These are phyloP conservation scores for Morus bassanus DNA, from an alignment of 2,797 vertebrate species.

Conservation along the genomic window DNA sequence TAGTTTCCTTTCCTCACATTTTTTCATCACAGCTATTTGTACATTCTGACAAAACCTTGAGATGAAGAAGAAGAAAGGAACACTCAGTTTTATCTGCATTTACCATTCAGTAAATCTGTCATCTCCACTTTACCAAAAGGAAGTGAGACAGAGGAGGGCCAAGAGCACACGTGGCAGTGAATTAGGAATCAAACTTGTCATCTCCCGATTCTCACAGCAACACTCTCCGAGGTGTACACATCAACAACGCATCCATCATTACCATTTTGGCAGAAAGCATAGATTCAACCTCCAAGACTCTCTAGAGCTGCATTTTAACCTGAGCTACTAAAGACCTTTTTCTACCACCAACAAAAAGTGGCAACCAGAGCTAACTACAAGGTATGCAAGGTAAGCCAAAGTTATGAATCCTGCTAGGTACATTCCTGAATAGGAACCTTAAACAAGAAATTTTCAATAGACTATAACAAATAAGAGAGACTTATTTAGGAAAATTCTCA, in stretches of 20 bases:
- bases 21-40: conserved; percentile 23
- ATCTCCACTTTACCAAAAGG: neutral
- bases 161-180: neutral
- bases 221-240: neutral
- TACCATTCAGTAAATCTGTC: conserved; percentile 28
- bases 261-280: neutral
- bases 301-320: neutral
- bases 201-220: neutral
- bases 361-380: neutral
- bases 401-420: neutral
- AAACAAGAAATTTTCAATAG: neutral
- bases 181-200: neutral
- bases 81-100: neutral
- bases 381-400: neutral
- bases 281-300: neutral
- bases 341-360: neutral
- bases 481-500: neutral
- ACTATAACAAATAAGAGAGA: neutral
- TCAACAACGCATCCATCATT: neutral
- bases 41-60: conserved; percentile 9
- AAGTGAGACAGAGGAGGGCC: neutral
- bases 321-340: neutral
- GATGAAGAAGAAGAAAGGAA: neutral
- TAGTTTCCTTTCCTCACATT: neutral
- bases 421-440: neutral